phyloP scores from a whole-genome alignment of 2,888 invertebrate species.

The Electrophaes corylata region DNA sequence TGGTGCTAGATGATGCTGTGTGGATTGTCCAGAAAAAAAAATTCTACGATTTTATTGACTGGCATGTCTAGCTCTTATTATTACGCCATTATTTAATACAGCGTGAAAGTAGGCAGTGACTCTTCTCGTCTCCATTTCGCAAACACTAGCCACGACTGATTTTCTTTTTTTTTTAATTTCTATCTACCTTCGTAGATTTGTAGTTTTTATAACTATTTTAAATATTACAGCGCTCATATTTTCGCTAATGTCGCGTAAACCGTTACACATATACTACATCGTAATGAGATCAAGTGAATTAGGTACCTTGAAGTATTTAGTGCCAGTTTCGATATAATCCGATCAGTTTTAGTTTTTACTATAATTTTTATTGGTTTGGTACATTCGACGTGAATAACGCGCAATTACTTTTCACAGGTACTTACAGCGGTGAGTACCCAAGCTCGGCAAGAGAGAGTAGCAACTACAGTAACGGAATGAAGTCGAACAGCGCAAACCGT shows the following conservation, averaged over 20 bases:
- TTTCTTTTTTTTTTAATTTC: too few species aligned
- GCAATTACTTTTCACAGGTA: conserved; percentile 53
- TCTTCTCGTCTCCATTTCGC: too few species aligned
- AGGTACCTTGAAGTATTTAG: background rate
- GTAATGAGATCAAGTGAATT: background rate
- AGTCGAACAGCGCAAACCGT: conserved; percentile 66
- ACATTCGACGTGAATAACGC: background rate
- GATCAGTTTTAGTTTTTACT: too few species aligned
- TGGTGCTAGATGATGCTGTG: too few species aligned
- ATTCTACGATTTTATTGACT: background rate
- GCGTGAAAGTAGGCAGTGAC: background rate
- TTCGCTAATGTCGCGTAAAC: background rate
- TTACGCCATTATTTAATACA: background rate
- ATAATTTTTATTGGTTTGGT: too few species aligned
- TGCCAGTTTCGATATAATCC: background rate
- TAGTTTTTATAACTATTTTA: background rate
- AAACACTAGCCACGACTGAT: too few species aligned
- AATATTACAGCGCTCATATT: background rate
- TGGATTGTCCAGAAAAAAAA: too few species aligned
- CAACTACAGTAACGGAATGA: conserved; percentile 63
- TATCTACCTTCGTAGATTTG: too few species aligned
- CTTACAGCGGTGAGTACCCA: conserved; percentile 82
- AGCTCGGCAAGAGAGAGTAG: conserved; percentile 73
- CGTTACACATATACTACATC: background rate
- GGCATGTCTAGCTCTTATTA: background rate